Conservation (phyloP, 92 coral and sea anemone species). For the Bergia sp. region DNA sequence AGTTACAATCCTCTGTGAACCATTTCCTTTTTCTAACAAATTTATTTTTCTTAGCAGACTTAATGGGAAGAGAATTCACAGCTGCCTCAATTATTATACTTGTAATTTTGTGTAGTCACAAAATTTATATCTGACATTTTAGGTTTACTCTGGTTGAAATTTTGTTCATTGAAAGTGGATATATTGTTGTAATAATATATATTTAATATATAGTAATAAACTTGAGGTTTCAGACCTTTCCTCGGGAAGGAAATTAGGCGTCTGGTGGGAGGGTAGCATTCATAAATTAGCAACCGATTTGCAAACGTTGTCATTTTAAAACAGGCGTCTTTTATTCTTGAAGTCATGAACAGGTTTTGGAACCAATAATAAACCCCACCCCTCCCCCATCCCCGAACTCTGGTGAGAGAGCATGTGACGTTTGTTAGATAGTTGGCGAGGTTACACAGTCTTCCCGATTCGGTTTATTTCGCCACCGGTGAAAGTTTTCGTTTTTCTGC, state of each 20-base stretch:
- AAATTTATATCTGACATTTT: too few relatives aligned
- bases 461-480: background rate
- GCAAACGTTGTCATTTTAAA: too few relatives aligned
- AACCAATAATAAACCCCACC: too few relatives aligned
- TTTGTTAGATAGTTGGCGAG: conserved; percentile 8
- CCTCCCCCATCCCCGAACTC: too few relatives aligned
- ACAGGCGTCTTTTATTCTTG: too few relatives aligned
- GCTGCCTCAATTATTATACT: background rate
- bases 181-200: background rate
- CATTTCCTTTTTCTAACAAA: background rate
- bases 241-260: too few relatives aligned
- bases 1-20: background rate
- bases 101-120: background rate
- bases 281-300: too few relatives aligned
- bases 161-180: background rate
- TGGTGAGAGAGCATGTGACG: background rate
- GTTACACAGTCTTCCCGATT: conserved; percentile 38
- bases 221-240: too few relatives aligned
- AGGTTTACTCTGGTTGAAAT: background rate
- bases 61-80: background rate
- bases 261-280: too few relatives aligned
- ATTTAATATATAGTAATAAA: too few relatives aligned
- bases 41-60: background rate
- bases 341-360: too few relatives aligned
- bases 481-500: background rate